Base-by-base conservation (phyloP, 53 echinoderm and acorn worm genomes). In the Actinopyga echinites region DNA sequence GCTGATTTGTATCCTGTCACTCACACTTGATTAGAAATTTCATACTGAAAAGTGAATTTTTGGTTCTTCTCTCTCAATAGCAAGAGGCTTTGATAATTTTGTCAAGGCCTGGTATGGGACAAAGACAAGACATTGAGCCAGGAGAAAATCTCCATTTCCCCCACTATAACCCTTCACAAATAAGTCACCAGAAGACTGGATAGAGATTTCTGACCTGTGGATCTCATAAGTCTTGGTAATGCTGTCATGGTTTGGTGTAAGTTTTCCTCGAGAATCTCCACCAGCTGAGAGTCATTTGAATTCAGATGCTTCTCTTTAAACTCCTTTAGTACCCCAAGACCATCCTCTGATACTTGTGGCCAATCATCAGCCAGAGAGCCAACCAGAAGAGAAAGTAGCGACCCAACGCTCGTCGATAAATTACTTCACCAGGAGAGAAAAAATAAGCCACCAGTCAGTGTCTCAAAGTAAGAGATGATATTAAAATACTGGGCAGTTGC, bases 241-340 rank as follows among this genome's bases (percentile, higher is more conserved):
- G 86, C 69, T 6, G 94, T 97, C 88, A 92, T 91, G 44, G 94
- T 59, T 21, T 44, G 74, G 75, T 94, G 90, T 12, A 97, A 71
- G 57, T 91, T 94, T 19, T 97, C 99, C 85, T 97, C 99, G 44
- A 97, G 83, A 12, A 97, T 59, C 64, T 97, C 99, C 43, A 90
- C 87, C 33, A 97, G 79, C 55, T 87, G 84, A 30, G 74, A 84
- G 44, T 85, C 88, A 45, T 88, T 88, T 11, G 32, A 82, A 53
- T 68, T 79, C 79, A 90, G 57, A 58, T 90, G 89, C 21, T 69
- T 53, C 64, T 85, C 37, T 13, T 88, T 61, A 66, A 97, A 74
- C 30, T 84, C 83, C 40, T 79, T 38, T 19, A 97, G 82, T 8
- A 73, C 84, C 55, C 21, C 59, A 82, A 52, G 84, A 75, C 94